These are phyloP conservation scores for Graptemys geographica DNA, from an alignment of 2,797 vertebrate genomes.

Conservation along the genomic window DNA sequence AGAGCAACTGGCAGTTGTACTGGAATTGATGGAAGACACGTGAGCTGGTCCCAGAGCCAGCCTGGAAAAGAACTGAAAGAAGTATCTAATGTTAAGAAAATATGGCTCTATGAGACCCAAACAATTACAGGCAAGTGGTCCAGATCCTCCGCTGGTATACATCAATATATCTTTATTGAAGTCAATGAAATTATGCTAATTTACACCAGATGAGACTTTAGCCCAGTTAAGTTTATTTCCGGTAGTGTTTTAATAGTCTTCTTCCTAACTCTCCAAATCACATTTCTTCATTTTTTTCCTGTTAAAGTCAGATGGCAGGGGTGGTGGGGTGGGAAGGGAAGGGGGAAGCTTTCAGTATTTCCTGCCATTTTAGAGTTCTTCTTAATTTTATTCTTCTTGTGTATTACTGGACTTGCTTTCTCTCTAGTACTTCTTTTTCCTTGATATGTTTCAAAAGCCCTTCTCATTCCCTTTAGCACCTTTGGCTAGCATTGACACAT, in stretches of 20 bases:
- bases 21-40: neutral
- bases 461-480: neutral
- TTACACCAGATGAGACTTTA: neutral
- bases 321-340: neutral
- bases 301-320: neutral
- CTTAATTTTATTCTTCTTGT: constrained; percentile 19
- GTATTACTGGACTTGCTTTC: constrained; percentile 24
- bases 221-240: neutral
- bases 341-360: neutral
- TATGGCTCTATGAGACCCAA: neutral
- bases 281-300: neutral
- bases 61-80: neutral
- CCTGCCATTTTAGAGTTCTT: neutral
- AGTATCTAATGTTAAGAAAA: neutral
- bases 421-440: constrained; percentile 26
- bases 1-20: neutral
- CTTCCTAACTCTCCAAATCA: neutral
- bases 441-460: constrained; percentile 38
- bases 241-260: constrained; percentile 7
- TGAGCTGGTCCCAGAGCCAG: neutral
- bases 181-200: neutral
- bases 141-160: neutral
- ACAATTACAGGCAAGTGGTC: neutral
- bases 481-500: constrained; percentile 17
- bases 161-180: neutral